phyloP scores from a whole-genome alignment of 2,888 invertebrate species.

The Sinotaia quadrata region DNA sequence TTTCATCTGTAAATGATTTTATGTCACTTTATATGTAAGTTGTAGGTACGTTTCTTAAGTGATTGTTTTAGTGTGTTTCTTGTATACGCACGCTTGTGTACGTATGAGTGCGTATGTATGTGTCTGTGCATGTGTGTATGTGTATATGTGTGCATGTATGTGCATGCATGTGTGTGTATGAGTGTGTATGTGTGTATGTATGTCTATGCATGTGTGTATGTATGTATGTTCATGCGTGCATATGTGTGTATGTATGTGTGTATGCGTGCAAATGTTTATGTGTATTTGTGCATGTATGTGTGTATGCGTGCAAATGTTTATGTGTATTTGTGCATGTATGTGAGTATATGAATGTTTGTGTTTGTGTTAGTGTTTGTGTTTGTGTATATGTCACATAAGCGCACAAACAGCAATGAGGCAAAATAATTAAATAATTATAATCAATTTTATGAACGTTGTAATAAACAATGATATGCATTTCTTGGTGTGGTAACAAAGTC shows the following conservation, averaged over 20 bases:
- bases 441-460: no score
- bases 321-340: neutral
- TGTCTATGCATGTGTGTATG: constrained; percentile 8
- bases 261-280: no score
- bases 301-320: no score
- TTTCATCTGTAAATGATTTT: no score
- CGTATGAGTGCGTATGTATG: neutral
- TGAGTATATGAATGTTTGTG: no score
- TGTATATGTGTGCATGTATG: neutral
- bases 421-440: no score
- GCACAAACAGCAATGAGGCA: no score
- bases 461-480: no score
- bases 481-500: no score
- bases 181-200: no score
- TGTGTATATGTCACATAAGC: constrained; percentile 1
- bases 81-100: neutral
- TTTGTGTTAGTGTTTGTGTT: neutral
- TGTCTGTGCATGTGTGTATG: constrained; percentile 3
- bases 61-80: neutral
- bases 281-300: neutral
- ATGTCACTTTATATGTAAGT: no score
- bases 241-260: constrained; percentile 5
- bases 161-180: constrained; percentile 1
- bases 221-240: constrained; percentile 1
- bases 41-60: no score